phyloP scores from a whole-genome alignment of 2,113 vertebrate species.

The Physeter macrocephalus region DNA sequence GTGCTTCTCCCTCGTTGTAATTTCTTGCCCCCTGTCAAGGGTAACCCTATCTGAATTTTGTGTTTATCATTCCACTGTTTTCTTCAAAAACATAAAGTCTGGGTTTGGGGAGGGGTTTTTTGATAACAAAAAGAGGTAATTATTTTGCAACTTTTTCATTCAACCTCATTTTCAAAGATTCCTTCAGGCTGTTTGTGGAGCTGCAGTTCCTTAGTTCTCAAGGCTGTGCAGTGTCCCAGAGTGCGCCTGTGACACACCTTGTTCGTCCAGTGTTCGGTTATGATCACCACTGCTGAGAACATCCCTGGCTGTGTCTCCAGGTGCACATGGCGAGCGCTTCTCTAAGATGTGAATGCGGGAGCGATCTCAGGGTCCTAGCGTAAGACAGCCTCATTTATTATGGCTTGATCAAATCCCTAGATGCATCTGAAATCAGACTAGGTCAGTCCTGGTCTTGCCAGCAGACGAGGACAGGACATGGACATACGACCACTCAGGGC shows the following conservation, averaged over 20 bases:
- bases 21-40: no score
- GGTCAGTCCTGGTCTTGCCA: not conserved
- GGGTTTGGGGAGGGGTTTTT: not conserved
- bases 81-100: not conserved
- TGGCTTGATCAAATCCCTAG: not conserved
- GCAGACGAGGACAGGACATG: not conserved
- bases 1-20: not conserved
- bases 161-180: not conserved
- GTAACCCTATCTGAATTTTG: not conserved
- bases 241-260: accelerated
- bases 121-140: not conserved
- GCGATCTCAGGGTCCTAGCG: accelerated
- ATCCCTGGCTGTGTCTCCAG: not conserved
- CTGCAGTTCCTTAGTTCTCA: not conserved
- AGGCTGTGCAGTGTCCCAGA: accelerated
- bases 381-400: not conserved
- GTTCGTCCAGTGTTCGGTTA: not conserved
- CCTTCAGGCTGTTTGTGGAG: not conserved
- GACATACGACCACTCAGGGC: no score
- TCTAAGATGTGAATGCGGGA: not conserved
- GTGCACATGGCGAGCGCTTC: not conserved
- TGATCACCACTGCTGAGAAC: not conserved
- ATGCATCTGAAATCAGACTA: not conserved
- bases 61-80: not conserved
- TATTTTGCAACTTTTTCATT: not conserved